These are phyloP conservation scores for Anodontia alba DNA, from an alignment of 2,888 invertebrate species.

Conservation along the genomic window DNA sequence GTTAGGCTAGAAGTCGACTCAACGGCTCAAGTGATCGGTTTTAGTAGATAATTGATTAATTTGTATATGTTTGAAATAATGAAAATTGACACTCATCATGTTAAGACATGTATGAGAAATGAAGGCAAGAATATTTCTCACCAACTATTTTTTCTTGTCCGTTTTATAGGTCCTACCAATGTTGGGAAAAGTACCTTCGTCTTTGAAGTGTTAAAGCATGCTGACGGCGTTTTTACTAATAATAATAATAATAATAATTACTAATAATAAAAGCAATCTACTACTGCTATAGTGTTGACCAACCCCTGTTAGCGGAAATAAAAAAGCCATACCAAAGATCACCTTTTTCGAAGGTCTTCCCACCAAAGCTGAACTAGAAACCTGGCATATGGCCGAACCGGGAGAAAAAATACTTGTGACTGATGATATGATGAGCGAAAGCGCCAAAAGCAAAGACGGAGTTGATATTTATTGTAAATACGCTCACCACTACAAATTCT, in stretches of 20 bases:
- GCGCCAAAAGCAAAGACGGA: constrained; percentile 41
- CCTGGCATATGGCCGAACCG: constrained; percentile 42
- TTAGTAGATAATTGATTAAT: background rate
- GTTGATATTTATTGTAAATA: constrained; percentile 52
- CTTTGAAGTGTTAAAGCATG: constrained; percentile 44
- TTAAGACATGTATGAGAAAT: background rate
- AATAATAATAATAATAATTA: too few relatives aligned
- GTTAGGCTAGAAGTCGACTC: constrained; percentile 38
- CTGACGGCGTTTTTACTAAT: constrained; percentile 41
- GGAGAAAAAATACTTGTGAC: constrained; percentile 42
- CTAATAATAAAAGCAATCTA: constrained; percentile 44
- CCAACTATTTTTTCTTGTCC: background rate
- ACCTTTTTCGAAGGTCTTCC: constrained; percentile 50
- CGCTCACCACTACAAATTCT: constrained; percentile 54
- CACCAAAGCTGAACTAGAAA: constrained; percentile 35
- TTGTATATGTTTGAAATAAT: background rate
- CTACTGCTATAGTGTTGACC: constrained; percentile 55
- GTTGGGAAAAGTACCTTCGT: constrained; percentile 49
- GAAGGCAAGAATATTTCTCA: background rate
- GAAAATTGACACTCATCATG: constrained; percentile 1
- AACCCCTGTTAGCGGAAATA: constrained; percentile 55
- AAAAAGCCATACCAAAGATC: constrained; percentile 43
- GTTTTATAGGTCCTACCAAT: constrained; percentile 35
- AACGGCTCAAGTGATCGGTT: constrained; percentile 46
- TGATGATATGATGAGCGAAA: constrained; percentile 48